Conservation (phyloP, 2,888 invertebrate species). For the Microdon myrmicae region DNA sequence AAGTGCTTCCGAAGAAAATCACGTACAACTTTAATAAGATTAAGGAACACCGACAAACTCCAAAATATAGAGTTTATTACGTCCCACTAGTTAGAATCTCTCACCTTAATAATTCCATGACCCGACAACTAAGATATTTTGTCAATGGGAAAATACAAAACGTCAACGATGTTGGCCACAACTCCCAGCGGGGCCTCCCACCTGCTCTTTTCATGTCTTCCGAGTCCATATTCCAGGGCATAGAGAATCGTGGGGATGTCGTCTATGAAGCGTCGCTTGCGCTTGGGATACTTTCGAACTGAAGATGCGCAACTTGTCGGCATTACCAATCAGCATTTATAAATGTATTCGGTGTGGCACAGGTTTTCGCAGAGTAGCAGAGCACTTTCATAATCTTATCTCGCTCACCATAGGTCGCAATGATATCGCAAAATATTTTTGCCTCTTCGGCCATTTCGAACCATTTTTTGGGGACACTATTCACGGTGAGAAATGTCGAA, state of each 20-base stretch:
- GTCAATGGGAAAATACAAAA: constrained; percentile 83
- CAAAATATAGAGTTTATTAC: constrained; percentile 78
- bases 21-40: constrained; percentile 74
- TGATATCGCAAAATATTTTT: constrained; percentile 75
- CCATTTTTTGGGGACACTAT: too few species aligned
- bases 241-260: constrained; percentile 84
- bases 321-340: constrained; percentile 71
- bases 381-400: constrained; percentile 85
- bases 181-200: constrained; percentile 76
- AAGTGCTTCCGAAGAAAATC: constrained; percentile 39
- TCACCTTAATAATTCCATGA: constrained; percentile 73
- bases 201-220: constrained; percentile 70
- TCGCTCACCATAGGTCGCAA: constrained; percentile 85
- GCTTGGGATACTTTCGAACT: constrained; percentile 80
- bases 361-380: constrained; percentile 80
- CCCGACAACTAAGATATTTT: constrained; percentile 87
- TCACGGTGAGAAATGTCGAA: too few species aligned
- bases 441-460: constrained; percentile 60
- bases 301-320: constrained; percentile 71
- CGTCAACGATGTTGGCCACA: constrained; percentile 78
- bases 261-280: constrained; percentile 82
- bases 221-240: constrained; percentile 78
- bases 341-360: constrained; percentile 73
- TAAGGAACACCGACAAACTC: constrained; percentile 80
- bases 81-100: constrained; percentile 74